These are phyloP conservation scores for Parus major DNA, from an alignment of 2,113 vertebrate species.

Conservation along the genomic window DNA sequence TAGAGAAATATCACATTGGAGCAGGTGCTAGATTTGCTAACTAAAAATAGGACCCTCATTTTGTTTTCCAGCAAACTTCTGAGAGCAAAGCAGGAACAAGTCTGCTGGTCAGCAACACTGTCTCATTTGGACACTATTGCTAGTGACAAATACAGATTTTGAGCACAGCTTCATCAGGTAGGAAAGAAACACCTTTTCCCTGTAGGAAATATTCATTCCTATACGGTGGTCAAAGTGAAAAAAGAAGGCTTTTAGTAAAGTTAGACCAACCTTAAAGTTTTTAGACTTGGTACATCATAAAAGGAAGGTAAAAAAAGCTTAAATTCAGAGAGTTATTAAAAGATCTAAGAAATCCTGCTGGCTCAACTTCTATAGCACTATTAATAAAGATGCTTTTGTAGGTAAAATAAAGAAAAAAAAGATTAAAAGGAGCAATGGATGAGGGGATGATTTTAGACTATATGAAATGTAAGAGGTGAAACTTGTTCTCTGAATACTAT, in stretches of 20 bases:
- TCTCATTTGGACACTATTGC: not conserved
- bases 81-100: not conserved
- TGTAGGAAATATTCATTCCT: not conserved
- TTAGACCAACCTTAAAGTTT: constrained; percentile 28
- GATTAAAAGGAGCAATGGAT: constrained; percentile 34
- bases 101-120: not conserved
- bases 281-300: not conserved
- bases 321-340: constrained; percentile 54
- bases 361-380: constrained; percentile 57
- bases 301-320: constrained; percentile 24
- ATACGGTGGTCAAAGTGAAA: not conserved
- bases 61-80: not conserved
- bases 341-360: constrained; percentile 63
- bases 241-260: not conserved
- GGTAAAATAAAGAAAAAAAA: constrained; percentile 20
- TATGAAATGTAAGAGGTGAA: constrained; percentile 31
- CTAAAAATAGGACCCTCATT: not conserved
- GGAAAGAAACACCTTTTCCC: not conserved
- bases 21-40: not conserved
- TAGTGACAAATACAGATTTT: not conserved
- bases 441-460: constrained; percentile 13
- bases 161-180: not conserved
- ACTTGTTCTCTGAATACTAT: constrained; percentile 4
- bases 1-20: not conserved
- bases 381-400: constrained; percentile 64